Conservation (phyloP, 92 coral and sea anemone genomes). For the Meandrina meandrites region DNA sequence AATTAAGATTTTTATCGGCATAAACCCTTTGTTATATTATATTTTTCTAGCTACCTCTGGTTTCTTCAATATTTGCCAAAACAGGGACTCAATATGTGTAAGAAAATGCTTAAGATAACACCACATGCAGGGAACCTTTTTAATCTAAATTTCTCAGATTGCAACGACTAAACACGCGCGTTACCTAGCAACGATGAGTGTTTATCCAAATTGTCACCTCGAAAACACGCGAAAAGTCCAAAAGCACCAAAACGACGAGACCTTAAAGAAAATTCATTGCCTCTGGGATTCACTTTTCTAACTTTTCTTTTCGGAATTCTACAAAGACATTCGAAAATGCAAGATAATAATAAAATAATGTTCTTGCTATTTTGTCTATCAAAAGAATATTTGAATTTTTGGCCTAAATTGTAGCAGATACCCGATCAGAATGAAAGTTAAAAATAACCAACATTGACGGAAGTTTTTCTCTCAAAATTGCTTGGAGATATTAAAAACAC, state of each 20-base stretch:
- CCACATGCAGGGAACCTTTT: neutral
- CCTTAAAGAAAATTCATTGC: neutral
- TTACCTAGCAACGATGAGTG: conserved; percentile 3
- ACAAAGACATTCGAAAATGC: neutral
- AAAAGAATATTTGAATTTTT: neutral
- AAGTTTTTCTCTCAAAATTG: conserved; percentile 2
- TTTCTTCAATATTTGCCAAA: neutral
- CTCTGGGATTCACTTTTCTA: neutral
- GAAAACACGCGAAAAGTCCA: neutral
- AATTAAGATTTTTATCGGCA: neutral
- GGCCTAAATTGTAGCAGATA: neutral
- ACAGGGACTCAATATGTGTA: neutral
- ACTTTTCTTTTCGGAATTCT: neutral
- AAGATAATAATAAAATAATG: neutral
- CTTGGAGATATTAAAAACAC: neutral
- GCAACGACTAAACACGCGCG: neutral
- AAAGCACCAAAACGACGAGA: neutral
- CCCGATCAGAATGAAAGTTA: neutral
- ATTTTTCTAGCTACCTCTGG: neutral
- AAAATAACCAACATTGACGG: neutral
- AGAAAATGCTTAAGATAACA: neutral
- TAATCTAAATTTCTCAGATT: neutral
- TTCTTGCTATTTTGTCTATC: neutral
- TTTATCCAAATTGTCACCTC: neutral
- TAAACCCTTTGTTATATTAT: neutral